Evolutionary conservation across 2,888 invertebrate species (phyloP), one percentile per base, ranked within the genome.

Genomic region (Meteorus colon): DNA sequence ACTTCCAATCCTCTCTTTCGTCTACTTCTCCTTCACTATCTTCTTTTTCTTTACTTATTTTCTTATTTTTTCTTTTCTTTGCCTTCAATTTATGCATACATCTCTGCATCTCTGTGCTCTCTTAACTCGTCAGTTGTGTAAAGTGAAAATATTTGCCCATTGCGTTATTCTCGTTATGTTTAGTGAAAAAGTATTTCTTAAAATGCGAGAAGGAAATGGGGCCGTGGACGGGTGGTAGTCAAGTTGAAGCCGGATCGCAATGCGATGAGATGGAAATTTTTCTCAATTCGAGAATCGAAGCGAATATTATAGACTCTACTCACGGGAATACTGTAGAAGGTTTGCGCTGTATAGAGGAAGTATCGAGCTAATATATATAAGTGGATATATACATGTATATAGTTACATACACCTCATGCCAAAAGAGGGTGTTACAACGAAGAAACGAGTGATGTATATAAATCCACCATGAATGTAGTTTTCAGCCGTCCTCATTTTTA

Each of bases 101-200:
- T 37, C 27, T 45, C 67, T 19, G 29, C n/a, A 19, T 41, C 3
- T 12, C 37, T n/a, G 19, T n/a, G 37, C 19, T 41, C 37, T 19
- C 55, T 6, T 19, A n/a, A 48, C 48, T 48, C 19, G 19, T 48
- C 41, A 27, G 48, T 48, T 48, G 16, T 19, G 31, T 24, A 48
- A 68, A 68, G 48, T 45, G 16, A 69, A 73, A 73, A 73, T 73
- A 73, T 73, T 73, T 65, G 51, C 41, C 31, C 63, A n/a, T 29
- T 55, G 37, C 51, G 34, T 55, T 69, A 59, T 69, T 10, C 69
- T 69, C 55, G 31, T 69, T 59, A 69, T 34, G 34, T 59, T 37
- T 55, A 55, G 29, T 14, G 19, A 51, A 69, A 24, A 67, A 67
- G 34, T 69, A 31, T 69, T 69, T 59, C 19, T 31, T 29, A 31